Evolutionary conservation across 2,797 vertebrate species (phyloP).

Genomic region (Buphagus erythrorhynchus): DNA sequence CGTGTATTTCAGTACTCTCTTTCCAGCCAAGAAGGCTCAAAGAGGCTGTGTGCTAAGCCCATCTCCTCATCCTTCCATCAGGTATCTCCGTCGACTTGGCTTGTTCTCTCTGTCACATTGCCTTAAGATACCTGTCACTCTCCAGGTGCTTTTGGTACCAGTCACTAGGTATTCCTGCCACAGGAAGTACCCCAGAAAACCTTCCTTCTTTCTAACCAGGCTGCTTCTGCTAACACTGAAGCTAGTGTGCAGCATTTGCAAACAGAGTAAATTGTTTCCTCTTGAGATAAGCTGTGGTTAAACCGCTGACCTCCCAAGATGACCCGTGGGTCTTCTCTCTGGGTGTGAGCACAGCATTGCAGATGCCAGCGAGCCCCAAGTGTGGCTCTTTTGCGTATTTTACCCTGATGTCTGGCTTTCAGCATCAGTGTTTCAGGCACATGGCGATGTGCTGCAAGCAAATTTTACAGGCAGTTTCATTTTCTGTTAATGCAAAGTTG

Average conservation of each 20-base stretch:
- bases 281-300: conserved; percentile 41
- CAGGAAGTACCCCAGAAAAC: background rate
- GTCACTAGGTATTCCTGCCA: background rate
- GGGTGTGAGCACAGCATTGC: background rate
- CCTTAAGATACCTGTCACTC: background rate
- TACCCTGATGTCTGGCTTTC: background rate
- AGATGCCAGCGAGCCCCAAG: background rate
- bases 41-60: background rate
- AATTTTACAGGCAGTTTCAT: conserved; percentile 9
- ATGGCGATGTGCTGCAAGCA: background rate
- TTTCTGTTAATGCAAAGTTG: conserved; percentile 25
- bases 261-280: conserved; percentile 48
- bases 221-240: background rate
- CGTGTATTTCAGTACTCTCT: background rate
- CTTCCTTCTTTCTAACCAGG: background rate
- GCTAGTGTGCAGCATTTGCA: background rate
- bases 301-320: conserved; percentile 27
- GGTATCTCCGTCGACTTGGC: background rate
- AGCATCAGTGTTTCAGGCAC: background rate
- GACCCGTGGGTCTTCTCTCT: background rate
- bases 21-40: conserved; percentile 1
- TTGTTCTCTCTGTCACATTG: background rate
- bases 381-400: background rate
- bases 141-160: background rate
- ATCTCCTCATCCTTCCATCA: background rate